Conservation (phyloP, 2,797 vertebrate species). For the Varecia variegata region DNA sequence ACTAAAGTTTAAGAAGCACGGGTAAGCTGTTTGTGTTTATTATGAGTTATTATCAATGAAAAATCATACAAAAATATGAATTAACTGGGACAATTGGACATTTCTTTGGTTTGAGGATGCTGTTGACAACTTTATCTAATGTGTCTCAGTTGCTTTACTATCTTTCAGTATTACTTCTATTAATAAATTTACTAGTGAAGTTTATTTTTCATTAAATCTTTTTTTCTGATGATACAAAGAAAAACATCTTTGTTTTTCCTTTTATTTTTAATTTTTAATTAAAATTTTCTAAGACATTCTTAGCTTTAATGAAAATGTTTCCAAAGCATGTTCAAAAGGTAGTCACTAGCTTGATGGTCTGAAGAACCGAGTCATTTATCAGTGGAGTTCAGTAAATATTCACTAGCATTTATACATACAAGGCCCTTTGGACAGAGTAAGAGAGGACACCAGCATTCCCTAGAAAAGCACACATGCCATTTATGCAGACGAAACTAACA, state of each 20-base stretch:
- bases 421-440: neutral
- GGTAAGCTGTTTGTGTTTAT: neutral
- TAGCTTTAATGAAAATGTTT: constrained; percentile 1
- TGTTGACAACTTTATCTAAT: neutral
- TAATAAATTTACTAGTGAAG: neutral
- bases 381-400: neutral
- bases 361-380: neutral
- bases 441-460: neutral
- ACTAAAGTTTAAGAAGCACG: neutral
- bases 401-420: neutral
- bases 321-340: neutral
- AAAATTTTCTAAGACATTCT: neutral
- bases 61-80: neutral
- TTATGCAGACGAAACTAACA: neutral
- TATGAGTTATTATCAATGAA: neutral
- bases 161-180: neutral
- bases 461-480: neutral
- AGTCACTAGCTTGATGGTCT: neutral
- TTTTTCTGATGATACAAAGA: neutral
- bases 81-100: neutral
- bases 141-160: neutral
- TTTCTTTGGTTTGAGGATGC: neutral
- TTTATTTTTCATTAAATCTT: neutral
- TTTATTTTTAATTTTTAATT: constrained; percentile 8
- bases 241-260: neutral